A percentile compares a stretch with the other conserved stretches of the same genome.
These are phyloP conservation scores for Turritopsis dohrnii DNA, from an alignment of 30 jellyfish, hydroid and myxozoan species.

Conservation along the genomic window DNA sequence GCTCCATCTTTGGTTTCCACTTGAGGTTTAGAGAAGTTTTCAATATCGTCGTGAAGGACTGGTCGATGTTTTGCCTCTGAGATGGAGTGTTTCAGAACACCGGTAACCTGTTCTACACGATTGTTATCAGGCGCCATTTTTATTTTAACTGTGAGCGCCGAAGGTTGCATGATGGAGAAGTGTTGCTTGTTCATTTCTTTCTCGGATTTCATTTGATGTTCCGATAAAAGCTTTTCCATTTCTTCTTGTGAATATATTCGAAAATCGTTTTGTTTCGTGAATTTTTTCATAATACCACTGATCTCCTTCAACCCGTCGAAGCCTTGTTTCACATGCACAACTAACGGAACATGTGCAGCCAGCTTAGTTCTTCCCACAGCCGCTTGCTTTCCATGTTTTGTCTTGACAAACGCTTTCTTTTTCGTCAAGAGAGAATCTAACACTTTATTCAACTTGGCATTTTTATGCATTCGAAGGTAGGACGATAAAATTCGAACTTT, in stretches of 20 bases:
- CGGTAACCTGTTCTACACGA: not conserved
- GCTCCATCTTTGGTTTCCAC: not conserved
- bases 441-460: conserved; percentile 1
- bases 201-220: not conserved
- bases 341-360: not conserved
- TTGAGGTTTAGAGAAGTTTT: not conserved
- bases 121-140: not conserved
- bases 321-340: not conserved
- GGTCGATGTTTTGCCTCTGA: not conserved
- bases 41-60: not conserved
- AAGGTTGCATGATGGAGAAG: not conserved
- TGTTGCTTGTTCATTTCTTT: not conserved
- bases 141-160: not conserved
- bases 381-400: not conserved
- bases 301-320: not conserved
- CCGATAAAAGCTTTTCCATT: not conserved
- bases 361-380: not conserved
- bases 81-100: conserved; percentile 1
- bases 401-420: not conserved
- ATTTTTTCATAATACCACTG: not conserved
- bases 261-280: not conserved
- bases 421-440: not conserved
- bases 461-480: not conserved
- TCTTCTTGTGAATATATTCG: not conserved
- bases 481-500: conserved; percentile 4